phyloP scores from a whole-genome alignment of 2,797 vertebrate species.

The Sphenodon punctatus region DNA sequence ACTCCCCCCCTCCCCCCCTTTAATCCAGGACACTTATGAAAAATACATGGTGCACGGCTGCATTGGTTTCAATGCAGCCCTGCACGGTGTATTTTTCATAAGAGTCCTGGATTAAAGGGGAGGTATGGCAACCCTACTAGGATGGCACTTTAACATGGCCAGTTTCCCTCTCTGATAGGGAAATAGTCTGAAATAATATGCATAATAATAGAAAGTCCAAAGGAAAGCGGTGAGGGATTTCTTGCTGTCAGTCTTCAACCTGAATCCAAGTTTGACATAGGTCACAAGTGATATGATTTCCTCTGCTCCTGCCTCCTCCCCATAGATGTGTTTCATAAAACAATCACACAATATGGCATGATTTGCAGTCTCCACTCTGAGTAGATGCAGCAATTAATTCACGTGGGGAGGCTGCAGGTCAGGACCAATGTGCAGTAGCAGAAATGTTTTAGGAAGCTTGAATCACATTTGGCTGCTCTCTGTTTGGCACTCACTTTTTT shows the following conservation, averaged over 20 bases:
- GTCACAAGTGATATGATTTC: neutral
- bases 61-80: too few species aligned
- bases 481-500: neutral
- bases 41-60: too few species aligned
- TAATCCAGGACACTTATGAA: too few species aligned
- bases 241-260: neutral
- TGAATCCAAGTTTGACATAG: neutral
- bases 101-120: too few species aligned
- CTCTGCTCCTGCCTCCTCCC: neutral
- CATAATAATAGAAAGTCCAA: neutral
- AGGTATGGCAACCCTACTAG: too few species aligned
- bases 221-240: neutral
- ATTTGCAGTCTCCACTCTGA: neutral
- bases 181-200: neutral
- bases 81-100: too few species aligned
- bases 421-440: neutral
- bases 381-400: neutral
- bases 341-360: neutral
- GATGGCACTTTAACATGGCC: too few species aligned
- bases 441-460: neutral
- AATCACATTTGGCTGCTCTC: slow-evolving; percentile 18
- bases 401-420: neutral
- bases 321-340: neutral
- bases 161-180: too few species aligned
- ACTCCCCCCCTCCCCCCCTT: too few species aligned